These are phyloP conservation scores for Platorchestia sp. DNA, from an alignment of 1,140 invertebrate species.

Conservation along the genomic window DNA sequence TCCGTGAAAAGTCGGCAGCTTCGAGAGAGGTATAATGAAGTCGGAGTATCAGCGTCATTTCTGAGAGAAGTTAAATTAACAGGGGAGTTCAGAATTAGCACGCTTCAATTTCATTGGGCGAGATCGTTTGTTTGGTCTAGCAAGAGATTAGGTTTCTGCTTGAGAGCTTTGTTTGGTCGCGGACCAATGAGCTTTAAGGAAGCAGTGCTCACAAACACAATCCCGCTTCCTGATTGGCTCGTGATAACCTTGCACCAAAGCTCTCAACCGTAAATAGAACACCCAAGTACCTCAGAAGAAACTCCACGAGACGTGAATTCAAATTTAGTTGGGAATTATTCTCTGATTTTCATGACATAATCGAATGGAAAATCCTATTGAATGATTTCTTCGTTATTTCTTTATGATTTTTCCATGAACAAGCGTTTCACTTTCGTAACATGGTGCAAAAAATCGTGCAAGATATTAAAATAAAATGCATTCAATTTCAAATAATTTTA, in stretches of 20 bases:
- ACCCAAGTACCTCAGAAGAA: neutral
- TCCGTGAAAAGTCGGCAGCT: neutral
- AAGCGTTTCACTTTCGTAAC: neutral
- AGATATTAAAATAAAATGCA: too few species aligned
- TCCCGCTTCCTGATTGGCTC: conserved; percentile 39
- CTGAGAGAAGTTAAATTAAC: neutral
- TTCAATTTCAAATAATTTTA: too few species aligned
- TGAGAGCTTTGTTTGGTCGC: conserved; percentile 47
- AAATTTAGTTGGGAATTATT: neutral
- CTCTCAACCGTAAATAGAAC: conserved; percentile 39
- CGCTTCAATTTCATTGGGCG: neutral
- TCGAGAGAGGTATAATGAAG: neutral
- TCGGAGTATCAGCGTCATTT: neutral
- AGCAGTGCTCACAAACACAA: conserved; percentile 32
- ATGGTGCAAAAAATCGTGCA: neutral
- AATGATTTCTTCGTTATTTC: neutral
- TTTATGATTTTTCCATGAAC: neutral
- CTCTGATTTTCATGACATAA: neutral
- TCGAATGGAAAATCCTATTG: neutral
- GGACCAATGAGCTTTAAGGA: conserved; percentile 40
- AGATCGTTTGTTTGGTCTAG: conserved; percentile 42
- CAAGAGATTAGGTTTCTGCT: conserved; percentile 43
- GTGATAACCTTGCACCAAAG: conserved; percentile 42
- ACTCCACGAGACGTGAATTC: neutral
- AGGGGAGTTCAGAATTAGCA: neutral